Percentiles rank a stretch among this genome's conserved stretches.
Conservation (phyloP, 2,797 vertebrate species). For the Sebastes steindachneri region DNA sequence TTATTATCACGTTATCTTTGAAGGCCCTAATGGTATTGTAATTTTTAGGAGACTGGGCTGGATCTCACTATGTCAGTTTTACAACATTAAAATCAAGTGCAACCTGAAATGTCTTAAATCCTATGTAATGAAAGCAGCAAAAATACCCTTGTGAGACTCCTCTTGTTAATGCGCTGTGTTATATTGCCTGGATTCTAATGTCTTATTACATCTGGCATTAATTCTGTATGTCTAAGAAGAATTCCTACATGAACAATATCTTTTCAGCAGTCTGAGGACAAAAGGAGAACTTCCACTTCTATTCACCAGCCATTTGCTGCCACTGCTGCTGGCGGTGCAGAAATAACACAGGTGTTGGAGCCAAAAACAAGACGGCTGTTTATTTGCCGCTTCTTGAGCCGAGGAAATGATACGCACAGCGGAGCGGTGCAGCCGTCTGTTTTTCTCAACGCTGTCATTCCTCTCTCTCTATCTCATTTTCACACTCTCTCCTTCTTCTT, state of each 20-base stretch:
- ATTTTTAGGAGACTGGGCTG: background rate
- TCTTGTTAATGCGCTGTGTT: conserved; percentile 4
- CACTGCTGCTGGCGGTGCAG: conserved; percentile 57
- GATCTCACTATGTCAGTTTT: background rate
- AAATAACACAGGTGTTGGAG: conserved; percentile 70
- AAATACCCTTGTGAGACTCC: background rate
- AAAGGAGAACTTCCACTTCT: conserved; percentile 61
- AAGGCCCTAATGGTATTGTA: background rate
- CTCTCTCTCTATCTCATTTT: conserved; percentile 42
- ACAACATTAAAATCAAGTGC: background rate
- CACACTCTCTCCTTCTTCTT: background rate
- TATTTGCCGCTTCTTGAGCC: conserved; percentile 75
- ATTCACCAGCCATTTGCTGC: conserved; percentile 59
- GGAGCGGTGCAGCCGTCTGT: conserved; percentile 58
- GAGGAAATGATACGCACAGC: conserved; percentile 63
- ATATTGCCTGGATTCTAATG: conserved; percentile 8
- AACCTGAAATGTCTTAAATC: background rate
- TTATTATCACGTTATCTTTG: too few species aligned
- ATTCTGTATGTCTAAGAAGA: background rate
- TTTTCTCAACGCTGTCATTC: conserved; percentile 43
- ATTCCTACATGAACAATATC: conserved; percentile 12
- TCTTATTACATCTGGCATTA: conserved; percentile 8
- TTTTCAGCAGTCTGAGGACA: conserved; percentile 44
- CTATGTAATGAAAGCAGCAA: background rate
- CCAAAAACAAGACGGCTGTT: conserved; percentile 73